These are phyloP conservation scores for Marronus borbonicus DNA, from an alignment of 2,888 invertebrate species.

Conservation along the genomic window DNA sequence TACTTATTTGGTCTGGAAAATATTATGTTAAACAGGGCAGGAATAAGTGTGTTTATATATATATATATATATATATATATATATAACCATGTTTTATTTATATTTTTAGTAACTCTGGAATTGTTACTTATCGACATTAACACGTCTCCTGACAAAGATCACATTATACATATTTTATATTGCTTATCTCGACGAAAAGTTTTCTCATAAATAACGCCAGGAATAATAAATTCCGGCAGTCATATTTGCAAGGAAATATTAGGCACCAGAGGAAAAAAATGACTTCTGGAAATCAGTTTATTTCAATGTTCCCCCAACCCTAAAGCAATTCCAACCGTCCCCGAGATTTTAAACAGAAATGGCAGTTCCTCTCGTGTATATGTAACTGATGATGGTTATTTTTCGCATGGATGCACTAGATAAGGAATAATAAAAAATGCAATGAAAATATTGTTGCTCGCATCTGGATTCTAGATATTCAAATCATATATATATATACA, in stretches of 20 bases:
- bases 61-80: no score
- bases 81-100: no score
- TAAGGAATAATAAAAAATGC: no score
- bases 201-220: background rate
- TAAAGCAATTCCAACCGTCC: constrained; percentile 13
- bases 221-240: constrained; percentile 6
- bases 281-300: constrained; percentile 16
- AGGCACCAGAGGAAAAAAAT: constrained; percentile 3
- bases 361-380: background rate
- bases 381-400: background rate
- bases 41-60: no score
- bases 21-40: no score
- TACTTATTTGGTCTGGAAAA: no score
- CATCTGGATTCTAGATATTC: no score
- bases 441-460: no score
- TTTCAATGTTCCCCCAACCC: constrained; percentile 10
- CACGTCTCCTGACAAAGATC: no score
- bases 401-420: background rate
- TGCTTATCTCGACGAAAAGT: background rate
- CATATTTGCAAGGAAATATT: constrained; percentile 4
- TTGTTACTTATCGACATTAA: no score
- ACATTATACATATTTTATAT: constrained; percentile 1
- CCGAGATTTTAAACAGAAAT: background rate
- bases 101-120: no score
- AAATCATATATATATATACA: no score